Percentiles rank a stretch among this genome's conserved stretches.
Evolutionary conservation across 2,113 vertebrate species (phyloP).

Genomic region (Pollimyrus isidori): DNA sequence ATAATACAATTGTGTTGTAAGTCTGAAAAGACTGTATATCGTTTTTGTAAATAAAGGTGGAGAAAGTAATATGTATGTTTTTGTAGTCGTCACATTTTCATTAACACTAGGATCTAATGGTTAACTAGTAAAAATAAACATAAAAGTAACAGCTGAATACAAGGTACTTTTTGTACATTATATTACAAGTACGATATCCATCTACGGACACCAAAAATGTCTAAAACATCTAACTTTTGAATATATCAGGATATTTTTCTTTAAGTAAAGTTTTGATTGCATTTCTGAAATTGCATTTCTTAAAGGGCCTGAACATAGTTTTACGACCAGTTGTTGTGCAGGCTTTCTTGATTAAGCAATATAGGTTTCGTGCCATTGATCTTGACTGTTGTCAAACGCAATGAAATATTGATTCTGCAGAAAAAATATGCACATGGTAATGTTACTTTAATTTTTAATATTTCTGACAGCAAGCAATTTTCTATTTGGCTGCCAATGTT

Average conservation of each 20-base stretch:
- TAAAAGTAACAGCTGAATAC: neutral
- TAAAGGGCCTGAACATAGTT: neutral
- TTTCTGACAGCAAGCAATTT: neutral
- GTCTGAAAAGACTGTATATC: conserved; percentile 18
- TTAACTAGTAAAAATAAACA: neutral
- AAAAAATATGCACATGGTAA: neutral
- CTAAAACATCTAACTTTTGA: neutral
- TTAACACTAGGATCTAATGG: neutral
- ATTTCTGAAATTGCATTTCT: neutral
- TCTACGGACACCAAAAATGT: neutral
- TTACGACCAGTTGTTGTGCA: too few relatives aligned
- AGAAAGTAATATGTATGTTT: neutral
- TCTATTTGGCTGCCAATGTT: neutral
- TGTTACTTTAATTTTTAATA: neutral
- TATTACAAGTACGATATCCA: neutral
- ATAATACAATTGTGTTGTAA: conserved; percentile 22
- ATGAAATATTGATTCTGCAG: conserved; percentile 7
- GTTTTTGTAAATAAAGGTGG: conserved; percentile 27
- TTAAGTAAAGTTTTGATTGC: neutral
- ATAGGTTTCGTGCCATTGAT: neutral
- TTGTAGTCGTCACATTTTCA: neutral
- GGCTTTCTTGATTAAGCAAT: neutral
- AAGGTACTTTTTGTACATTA: neutral
- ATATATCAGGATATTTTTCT: neutral
- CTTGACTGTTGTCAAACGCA: neutral